Percentiles rank a stretch among this genome's conserved stretches.
Evolutionary conservation across 2,888 invertebrate genomes (phyloP).

Genomic region (Thera britannica): DNA sequence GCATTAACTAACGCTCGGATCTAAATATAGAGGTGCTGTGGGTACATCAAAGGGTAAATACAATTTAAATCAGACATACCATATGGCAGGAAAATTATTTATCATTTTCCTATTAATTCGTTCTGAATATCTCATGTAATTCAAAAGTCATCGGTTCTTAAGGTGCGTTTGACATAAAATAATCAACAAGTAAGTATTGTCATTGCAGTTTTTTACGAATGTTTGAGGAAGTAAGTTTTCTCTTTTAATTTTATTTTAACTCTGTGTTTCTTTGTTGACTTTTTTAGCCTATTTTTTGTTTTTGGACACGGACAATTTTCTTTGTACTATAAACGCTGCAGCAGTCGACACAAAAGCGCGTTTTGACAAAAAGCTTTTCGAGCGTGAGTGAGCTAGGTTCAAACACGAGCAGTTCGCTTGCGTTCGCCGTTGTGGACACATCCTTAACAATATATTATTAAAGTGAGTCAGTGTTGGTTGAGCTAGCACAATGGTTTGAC

Average conservation of each 20-base stretch:
- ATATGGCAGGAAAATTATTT: constrained; percentile 19
- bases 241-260: neutral
- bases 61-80: constrained; percentile 11
- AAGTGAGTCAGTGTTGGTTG: constrained; percentile 32
- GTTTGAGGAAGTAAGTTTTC: too few species aligned
- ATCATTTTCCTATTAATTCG: constrained; percentile 4
- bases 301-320: neutral
- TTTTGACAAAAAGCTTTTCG: neutral
- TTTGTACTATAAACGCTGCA: neutral
- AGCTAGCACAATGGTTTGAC: constrained; percentile 34
- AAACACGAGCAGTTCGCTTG: neutral
- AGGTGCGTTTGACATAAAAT: constrained; percentile 2
- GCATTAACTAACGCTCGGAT: constrained; percentile 9
- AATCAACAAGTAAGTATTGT: neutral
- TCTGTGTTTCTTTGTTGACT: too few species aligned
- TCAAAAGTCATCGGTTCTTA: neutral
- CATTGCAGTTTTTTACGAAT: neutral
- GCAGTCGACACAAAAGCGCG: neutral
- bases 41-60: constrained; percentile 12
- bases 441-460: constrained; percentile 18
- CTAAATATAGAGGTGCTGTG: constrained; percentile 29
- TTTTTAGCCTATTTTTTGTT: neutral
- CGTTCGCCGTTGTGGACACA: constrained; percentile 14
- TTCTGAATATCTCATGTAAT: constrained; percentile 14
- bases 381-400: neutral